Conservation (phyloP, 2,888 invertebrate species). For the Lasioglossum malachurum region DNA sequence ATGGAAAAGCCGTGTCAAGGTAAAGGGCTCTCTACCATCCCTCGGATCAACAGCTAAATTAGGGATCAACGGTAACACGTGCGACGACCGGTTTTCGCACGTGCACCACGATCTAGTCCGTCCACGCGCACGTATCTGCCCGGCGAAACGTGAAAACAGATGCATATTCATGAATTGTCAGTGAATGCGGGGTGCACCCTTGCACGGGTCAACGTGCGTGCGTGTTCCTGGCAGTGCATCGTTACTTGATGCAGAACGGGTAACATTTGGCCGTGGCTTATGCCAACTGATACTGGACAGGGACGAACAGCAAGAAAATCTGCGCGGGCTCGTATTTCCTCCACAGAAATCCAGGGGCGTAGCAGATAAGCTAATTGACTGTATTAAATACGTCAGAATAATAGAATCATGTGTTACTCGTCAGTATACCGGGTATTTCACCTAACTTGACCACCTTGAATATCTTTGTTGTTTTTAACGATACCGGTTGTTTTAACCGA, state of each 20-base stretch:
- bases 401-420: background rate
- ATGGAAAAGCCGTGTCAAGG: background rate
- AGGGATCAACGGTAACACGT: constrained; percentile 54
- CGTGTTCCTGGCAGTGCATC: constrained; percentile 62
- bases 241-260: constrained; percentile 49
- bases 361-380: background rate
- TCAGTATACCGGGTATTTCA: too few species aligned
- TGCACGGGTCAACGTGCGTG: constrained; percentile 24
- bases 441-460: too few species aligned
- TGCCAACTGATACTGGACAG: constrained; percentile 68
- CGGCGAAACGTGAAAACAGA: constrained; percentile 72
- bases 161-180: constrained; percentile 78
- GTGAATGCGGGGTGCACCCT: constrained; percentile 41
- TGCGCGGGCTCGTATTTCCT: constrained; percentile 39
- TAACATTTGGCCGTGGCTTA: constrained; percentile 63
- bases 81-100: constrained; percentile 65
- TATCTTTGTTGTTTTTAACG: too few species aligned
- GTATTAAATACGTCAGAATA: background rate
- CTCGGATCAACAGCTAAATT: constrained; percentile 42
- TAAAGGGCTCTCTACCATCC: background rate
- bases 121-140: constrained; percentile 39
- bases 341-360: constrained; percentile 21
- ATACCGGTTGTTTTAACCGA: too few species aligned
- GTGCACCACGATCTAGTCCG: constrained; percentile 52
- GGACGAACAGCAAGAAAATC: constrained; percentile 39